Evolutionary conservation across 2,113 vertebrate species (phyloP).

Genomic region (Nyctibius bracteatus): DNA sequence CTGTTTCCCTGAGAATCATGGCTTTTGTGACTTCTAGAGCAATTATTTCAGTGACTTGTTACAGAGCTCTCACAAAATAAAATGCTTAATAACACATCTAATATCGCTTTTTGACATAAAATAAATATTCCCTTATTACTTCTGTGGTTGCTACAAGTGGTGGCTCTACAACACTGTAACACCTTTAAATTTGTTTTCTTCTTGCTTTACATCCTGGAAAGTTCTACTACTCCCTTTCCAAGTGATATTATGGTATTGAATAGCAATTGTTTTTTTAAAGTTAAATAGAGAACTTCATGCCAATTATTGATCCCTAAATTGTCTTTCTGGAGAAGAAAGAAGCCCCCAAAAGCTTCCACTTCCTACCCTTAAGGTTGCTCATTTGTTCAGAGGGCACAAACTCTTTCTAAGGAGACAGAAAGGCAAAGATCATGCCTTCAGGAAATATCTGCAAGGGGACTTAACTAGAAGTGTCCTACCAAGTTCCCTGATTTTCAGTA

Average conservation of each 20-base stretch:
- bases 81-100: neutral
- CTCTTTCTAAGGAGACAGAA: neutral
- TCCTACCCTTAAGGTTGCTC: neutral
- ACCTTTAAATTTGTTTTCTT: neutral
- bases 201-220: neutral
- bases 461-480: neutral
- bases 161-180: neutral
- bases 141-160: neutral
- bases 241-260: neutral
- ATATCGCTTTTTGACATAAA: neutral
- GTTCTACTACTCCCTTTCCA: neutral
- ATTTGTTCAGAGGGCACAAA: neutral
- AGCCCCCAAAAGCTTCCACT: neutral
- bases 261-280: neutral
- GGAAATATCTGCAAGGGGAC: neutral
- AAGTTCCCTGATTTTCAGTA: neutral
- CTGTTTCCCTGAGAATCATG: neutral
- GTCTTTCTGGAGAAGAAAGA: neutral
- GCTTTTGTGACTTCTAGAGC: neutral
- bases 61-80: neutral
- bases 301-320: neutral
- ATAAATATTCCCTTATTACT: neutral
- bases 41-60: neutral
- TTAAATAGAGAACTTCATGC: neutral
- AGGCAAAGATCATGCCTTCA: neutral